Evolutionary conservation across 2,888 invertebrate species (phyloP), one percentile per base, ranked within the genome.

Genomic region (Drosophila suboccidentalis): DNA sequence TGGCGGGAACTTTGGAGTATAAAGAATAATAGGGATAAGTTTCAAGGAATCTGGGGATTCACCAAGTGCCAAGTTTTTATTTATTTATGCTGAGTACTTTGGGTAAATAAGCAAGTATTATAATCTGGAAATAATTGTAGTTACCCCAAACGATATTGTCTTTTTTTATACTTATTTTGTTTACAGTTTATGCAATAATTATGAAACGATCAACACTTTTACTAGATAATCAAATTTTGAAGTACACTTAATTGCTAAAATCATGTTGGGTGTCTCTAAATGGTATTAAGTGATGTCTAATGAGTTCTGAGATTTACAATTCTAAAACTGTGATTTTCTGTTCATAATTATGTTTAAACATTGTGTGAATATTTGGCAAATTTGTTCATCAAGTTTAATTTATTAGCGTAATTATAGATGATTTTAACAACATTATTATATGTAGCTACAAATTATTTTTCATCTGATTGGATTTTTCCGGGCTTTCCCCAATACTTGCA

Each of bases 31-130:
- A 22, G 51, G 51, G 60, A 51, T 58, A 19, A 39, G 6, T 39
- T 60, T 19, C 44, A 60, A 13, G 15, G 50, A 67, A 58, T 39
- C 34, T 3, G 72, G 72, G 69, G 44, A 68, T 68, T 44, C 57
- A 61, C 75, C 46, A 4, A 3, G 3, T n/a, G 1, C 4, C 26
- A 19, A 3, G 22, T 6, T 11, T 0, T 2, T n/a, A 9, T 55
- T 51, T 47, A 44, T 60, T 78, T 65, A 77, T 77, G 78, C 44
- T 71, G 65, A 60, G 46, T 53, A 51, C 34, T 50, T 34, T 19
- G 17, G 29, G 29, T 29, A 29, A 29, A 29, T 29, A 29, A 29
- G 0, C 0, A 26, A 60, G 29, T 19, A 55, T 54, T 29, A 46
- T 54, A 19, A 36, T 36, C 34, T 19, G 19, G 17, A 47, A 36